Percentiles rank a stretch among this genome's conserved stretches.
These are phyloP conservation scores for Sitobion miscanthi DNA, from an alignment of 1,140 invertebrate genomes.

Conservation along the genomic window DNA sequence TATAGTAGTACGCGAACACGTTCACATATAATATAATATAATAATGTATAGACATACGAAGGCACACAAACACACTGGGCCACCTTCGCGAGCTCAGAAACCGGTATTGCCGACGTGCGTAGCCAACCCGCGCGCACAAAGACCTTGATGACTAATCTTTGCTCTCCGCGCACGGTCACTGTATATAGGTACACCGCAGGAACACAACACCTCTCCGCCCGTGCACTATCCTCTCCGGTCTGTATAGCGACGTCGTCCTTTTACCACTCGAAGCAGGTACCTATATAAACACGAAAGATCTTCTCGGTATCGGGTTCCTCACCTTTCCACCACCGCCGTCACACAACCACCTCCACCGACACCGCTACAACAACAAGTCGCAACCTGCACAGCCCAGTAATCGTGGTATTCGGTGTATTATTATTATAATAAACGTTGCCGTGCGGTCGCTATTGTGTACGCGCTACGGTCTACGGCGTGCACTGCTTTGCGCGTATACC, in stretches of 20 bases:
- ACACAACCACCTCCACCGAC: not conserved
- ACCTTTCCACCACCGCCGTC: not conserved
- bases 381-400: not conserved
- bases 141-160: slow-evolving; percentile 55
- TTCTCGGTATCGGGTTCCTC: slow-evolving; percentile 29
- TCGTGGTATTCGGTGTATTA: not conserved
- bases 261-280: not conserved
- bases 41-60: not conserved
- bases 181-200: slow-evolving; percentile 21
- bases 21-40: not conserved
- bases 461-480: not conserved
- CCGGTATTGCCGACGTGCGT: slow-evolving; percentile 44
- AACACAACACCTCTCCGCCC: not conserved
- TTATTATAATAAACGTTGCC: not conserved
- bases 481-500: not conserved
- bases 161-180: not conserved
- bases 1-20: not conserved
- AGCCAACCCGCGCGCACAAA: slow-evolving; percentile 18
- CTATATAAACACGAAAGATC: not conserved
- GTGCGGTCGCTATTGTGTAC: not conserved
- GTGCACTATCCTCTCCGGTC: not conserved
- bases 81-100: slow-evolving; percentile 19
- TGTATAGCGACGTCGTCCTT: not conserved
- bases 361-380: not conserved
- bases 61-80: not conserved